Conservation (phyloP, 53 echinoderm and acorn worm genomes). For the Pentamera pediparva region DNA sequence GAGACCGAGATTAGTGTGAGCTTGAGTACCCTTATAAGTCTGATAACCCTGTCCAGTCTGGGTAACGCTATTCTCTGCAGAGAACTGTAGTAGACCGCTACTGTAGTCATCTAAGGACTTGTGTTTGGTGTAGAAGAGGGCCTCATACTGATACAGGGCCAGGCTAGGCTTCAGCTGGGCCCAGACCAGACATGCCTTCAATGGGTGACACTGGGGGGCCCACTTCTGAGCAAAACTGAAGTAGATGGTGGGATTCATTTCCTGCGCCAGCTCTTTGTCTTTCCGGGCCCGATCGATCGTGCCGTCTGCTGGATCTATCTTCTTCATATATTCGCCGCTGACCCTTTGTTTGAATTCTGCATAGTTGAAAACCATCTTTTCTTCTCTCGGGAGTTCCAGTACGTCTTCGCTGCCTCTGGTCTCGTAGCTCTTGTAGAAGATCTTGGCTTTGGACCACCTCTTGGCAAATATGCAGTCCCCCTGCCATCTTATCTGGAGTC, state of each 20-base stretch:
- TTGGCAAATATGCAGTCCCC: conserved; percentile 13
- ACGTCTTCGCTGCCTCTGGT: background rate
- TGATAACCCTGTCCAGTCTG: too few species aligned
- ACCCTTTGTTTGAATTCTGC: too few species aligned
- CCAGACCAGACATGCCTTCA: conserved; percentile 6
- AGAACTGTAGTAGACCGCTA: too few species aligned
- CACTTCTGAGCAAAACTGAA: conserved; percentile 22
- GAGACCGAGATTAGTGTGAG: too few species aligned
- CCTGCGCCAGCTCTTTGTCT: background rate
- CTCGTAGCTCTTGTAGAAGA: background rate
- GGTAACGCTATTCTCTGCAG: too few species aligned
- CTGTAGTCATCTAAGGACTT: background rate
- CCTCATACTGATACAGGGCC: background rate
- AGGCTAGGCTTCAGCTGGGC: background rate
- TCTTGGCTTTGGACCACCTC: conserved; percentile 19
- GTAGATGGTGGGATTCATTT: background rate
- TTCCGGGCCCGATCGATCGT: background rate
- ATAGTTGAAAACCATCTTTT: background rate
- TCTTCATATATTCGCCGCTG: background rate
- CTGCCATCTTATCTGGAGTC: conserved; percentile 6
- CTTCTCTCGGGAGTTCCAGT: background rate
- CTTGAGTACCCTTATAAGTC: too few species aligned
- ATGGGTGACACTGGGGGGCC: background rate
- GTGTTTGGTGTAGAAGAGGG: background rate
- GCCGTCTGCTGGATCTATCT: too few species aligned